phyloP scores from a whole-genome alignment of 2,888 invertebrate species.

The Cataglyphis altisquamis region DNA sequence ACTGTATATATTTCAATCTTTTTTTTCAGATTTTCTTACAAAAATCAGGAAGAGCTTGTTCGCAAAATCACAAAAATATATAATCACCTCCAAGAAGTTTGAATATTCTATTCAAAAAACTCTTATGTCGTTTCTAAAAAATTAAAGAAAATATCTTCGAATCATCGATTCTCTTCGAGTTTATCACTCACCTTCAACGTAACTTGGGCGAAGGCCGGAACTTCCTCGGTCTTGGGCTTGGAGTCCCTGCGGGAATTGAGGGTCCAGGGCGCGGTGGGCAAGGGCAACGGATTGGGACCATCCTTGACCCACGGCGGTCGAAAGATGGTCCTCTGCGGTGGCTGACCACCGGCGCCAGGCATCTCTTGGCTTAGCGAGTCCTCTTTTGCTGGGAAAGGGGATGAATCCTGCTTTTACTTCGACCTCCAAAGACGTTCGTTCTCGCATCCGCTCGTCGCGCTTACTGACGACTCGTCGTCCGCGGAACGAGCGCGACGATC shows the following conservation, averaged over 20 bases:
- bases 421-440: not conserved
- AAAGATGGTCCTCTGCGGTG: constrained; percentile 90
- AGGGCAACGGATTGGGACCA: constrained; percentile 88
- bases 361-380: constrained; percentile 71
- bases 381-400: not conserved
- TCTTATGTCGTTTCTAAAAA: not conserved
- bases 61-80: not conserved
- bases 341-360: constrained; percentile 87
- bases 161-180: not conserved
- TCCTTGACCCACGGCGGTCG: constrained; percentile 93
- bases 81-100: not conserved
- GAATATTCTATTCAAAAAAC: not conserved
- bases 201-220: constrained; percentile 85
- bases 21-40: not conserved
- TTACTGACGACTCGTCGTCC: constrained; percentile 18
- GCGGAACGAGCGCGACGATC: constrained; percentile 16
- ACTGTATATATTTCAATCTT: not conserved
- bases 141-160: not conserved
- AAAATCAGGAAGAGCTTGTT: not conserved
- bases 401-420: not conserved
- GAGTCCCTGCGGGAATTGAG: constrained; percentile 86
- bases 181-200: constrained; percentile 81
- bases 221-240: constrained; percentile 81
- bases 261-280: constrained; percentile 89
- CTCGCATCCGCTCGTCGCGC: constrained; percentile 1